phyloP scores from a whole-genome alignment of 2,888 invertebrate genomes.

The Phyllotreta cruciferae region DNA sequence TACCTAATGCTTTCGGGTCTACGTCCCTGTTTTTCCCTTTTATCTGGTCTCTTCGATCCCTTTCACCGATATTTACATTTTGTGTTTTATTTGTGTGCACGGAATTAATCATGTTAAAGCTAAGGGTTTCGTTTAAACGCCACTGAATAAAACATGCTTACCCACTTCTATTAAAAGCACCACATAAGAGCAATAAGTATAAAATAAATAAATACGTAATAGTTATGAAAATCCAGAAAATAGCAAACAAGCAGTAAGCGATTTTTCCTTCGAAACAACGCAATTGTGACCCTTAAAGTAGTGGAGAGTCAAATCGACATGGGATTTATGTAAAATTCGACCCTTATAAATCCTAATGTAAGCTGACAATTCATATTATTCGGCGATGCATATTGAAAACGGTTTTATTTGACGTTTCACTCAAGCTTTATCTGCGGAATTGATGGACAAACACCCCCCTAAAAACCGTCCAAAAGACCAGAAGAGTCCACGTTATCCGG shows the following conservation, averaged over 20 bases:
- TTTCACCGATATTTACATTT: constrained; percentile 27
- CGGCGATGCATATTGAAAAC: constrained; percentile 29
- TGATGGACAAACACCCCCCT: constrained; percentile 23
- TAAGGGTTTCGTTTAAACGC: constrained; percentile 2
- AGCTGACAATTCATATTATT: constrained; percentile 40
- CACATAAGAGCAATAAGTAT: constrained; percentile 10
- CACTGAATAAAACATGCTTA: constrained; percentile 21
- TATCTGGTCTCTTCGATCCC: constrained; percentile 15
- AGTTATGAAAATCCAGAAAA: background rate
- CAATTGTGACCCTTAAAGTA: constrained; percentile 15
- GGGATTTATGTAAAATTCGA: constrained; percentile 31
- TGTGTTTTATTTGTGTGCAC: constrained; percentile 25
- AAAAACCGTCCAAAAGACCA: constrained; percentile 10
- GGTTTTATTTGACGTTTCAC: constrained; percentile 27
- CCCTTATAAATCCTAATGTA: constrained; percentile 38
- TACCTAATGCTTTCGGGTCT: background rate
- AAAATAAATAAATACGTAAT: background rate
- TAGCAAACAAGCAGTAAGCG: background rate
- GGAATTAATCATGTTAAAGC: constrained; percentile 30
- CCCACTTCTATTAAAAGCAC: constrained; percentile 5
- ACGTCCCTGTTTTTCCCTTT: background rate
- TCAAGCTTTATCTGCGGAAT: constrained; percentile 20
- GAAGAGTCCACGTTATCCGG: constrained; percentile 13
- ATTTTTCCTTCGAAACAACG: constrained; percentile 3
- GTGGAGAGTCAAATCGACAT: constrained; percentile 23